Conservation (phyloP, 2,113 vertebrate species). For the Alligator sinensis region DNA sequence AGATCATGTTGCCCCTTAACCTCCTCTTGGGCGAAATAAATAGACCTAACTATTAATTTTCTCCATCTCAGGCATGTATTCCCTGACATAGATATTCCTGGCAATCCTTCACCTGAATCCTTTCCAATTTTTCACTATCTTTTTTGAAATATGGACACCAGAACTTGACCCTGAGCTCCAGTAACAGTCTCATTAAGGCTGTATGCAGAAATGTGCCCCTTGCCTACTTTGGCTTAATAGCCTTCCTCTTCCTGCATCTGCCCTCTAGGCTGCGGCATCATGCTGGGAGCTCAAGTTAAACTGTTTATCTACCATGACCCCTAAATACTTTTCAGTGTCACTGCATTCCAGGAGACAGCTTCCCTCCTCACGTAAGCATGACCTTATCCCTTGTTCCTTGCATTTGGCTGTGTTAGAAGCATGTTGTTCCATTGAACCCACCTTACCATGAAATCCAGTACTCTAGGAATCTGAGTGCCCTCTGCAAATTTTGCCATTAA, state of each 20-base stretch:
- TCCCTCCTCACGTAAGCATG: neutral
- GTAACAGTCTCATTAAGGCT: neutral
- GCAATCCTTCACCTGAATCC: neutral
- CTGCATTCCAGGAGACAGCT: fast-evolving
- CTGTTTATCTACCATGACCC: neutral
- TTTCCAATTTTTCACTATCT: neutral
- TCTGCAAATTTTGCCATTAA: neutral
- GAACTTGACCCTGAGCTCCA: neutral
- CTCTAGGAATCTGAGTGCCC: fast-evolving
- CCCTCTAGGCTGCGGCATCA: fast-evolving
- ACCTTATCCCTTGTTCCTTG: neutral
- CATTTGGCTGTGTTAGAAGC: neutral
- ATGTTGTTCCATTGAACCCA: neutral
- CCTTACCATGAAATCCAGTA: fast-evolving
- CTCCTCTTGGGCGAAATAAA: neutral
- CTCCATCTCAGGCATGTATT: neutral
- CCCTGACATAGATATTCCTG: neutral
- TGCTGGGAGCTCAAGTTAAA: neutral
- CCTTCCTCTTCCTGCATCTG: neutral
- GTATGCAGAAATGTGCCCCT: too few species aligned
- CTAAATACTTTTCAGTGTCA: neutral
- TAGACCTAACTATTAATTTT: neutral
- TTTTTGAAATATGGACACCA: neutral
- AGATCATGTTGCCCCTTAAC: neutral
- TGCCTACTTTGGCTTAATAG: neutral